Base-by-base conservation (phyloP, 1,140 invertebrate species). In the Leptonema lineaticorne region DNA sequence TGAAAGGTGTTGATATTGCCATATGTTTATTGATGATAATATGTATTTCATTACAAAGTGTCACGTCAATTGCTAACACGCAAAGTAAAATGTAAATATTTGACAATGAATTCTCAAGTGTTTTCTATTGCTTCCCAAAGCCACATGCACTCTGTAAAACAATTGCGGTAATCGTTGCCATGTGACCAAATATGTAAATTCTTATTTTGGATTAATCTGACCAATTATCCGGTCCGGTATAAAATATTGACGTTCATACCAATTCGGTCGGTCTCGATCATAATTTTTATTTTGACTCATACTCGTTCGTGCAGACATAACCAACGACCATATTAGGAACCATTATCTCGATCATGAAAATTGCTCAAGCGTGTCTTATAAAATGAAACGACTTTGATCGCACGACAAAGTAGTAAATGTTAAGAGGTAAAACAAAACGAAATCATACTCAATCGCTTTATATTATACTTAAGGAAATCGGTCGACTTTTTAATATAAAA, bases 361-460 rank as follows among this genome's bases (percentile, higher is more conserved):
- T 37, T 37, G 30, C 57, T 59, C 57, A 59, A 37, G 57, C 57
- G 57, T 59, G 30, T 59, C 57, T 33, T 59, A 37, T 59, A 37
- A 59, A 59, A 59, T 37, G 57, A 59, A 59, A 59, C 57, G 57
- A 59, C 57, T 53, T 53, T 53, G 50, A 53, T 53, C 50, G 50
- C 50, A 53, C 50, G 50, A 53, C 50, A 53, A 53, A 53, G 50
- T 45, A 45, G 37, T 53, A 53, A 48, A 48, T 18, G 46, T 48
- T 48, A 48, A 53, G 50, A 53, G 50, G 3, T 24, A 24, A 53
- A 53, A 53, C 27, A 53, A 53, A 53, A 53, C 50, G 27, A 53
- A 53, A 53, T 22, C 24, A 24, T 14, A 24, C 27, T 7, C 50
- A 24, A 20, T 22, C n/a, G 50, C 5, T 11, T 53, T n/a, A n/a